phyloP scores from a whole-genome alignment of 2,888 invertebrate species.

The Hedya salicella region DNA sequence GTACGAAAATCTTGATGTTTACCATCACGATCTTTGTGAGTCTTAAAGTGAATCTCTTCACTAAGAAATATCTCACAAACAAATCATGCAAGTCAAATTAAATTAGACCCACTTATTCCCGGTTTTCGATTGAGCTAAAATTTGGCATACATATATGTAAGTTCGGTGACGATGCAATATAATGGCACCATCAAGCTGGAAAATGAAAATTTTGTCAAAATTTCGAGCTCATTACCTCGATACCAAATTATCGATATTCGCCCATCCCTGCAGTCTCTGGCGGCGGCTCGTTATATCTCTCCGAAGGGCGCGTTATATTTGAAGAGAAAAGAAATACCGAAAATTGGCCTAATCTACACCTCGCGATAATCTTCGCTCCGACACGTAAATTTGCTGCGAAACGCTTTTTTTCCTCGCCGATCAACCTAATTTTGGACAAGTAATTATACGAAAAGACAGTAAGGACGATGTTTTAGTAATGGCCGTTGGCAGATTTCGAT shows the following conservation, averaged over 20 bases:
- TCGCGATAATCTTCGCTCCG: slow-evolving; percentile 44
- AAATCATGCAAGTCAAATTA: too few relatives aligned
- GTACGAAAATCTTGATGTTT: too few relatives aligned
- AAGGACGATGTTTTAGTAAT: not conserved
- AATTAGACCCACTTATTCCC: too few relatives aligned
- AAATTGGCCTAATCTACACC: slow-evolving; percentile 68
- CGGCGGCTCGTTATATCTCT: slow-evolving; percentile 71
- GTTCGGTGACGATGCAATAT: too few relatives aligned
- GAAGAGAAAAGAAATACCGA: slow-evolving; percentile 70
- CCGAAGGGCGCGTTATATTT: slow-evolving; percentile 70
- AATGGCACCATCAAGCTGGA: too few relatives aligned
- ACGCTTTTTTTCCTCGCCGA: slow-evolving; percentile 22
- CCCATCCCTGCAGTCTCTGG: slow-evolving; percentile 56
- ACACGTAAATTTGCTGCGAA: slow-evolving; percentile 38
- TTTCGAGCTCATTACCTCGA: not conserved
- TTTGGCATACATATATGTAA: too few relatives aligned
- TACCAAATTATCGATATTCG: slow-evolving; percentile 25
- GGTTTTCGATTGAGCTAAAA: too few relatives aligned
- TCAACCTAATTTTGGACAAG: slow-evolving; percentile 1
- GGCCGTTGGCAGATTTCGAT: too few relatives aligned
- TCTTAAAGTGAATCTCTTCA: too few relatives aligned
- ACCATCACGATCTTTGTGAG: too few relatives aligned
- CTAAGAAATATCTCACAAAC: too few relatives aligned
- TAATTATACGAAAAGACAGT: not conserved
- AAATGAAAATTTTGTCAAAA: not conserved